Base-by-base conservation (phyloP, 1,140 invertebrate species). In the Oryctes rhinoceros region DNA sequence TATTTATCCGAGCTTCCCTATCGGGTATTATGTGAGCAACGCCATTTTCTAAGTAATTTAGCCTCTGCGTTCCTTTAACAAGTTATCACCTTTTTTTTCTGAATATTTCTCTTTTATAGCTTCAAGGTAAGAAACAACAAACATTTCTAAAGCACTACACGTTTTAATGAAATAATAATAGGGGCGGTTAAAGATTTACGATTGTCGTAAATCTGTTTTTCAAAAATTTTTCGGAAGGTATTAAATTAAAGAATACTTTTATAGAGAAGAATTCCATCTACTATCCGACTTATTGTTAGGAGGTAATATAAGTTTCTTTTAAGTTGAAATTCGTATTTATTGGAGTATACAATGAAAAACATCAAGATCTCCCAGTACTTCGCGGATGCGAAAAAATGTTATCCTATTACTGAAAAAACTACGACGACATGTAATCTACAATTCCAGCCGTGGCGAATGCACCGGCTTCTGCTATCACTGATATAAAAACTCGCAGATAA, bases 191-290 rank as follows among this genome's bases (percentile, higher is more conserved):
- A 59, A 59, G 15, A 59, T 59, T 59, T 59, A 59, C 53, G 53
- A 59, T 59, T 59, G 53, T 59, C 53, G 15, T 59, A 59, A 59
- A 59, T 59, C 53, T 59, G n/a, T n/a, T 59, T n/a, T 59, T 18
- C 0, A 0, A 59, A 59, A 59, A 59, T 59, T 59, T 18, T 59
- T 59, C 18, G 18, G 53, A 59, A 59, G 53, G 53, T n/a, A 59
- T 7, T 59, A 59, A 59, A 59, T 59, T 59, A 18, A 59, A 59
- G n/a, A 59, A 18, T 59, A 18, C 53, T 6, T 15, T 59, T 6
- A 59, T 59, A n/a, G 13, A 1, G 39, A 44, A 44, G 9, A 10
- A 44, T 44, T 44, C 39, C 9, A 44, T 44, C 2, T 44, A 44
- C 39, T 44, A 10, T 10, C 5, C 1, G 39, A 44, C 5, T 4